Conservation (phyloP, 1,140 invertebrate species). For the Bathynomus jamesi region DNA sequence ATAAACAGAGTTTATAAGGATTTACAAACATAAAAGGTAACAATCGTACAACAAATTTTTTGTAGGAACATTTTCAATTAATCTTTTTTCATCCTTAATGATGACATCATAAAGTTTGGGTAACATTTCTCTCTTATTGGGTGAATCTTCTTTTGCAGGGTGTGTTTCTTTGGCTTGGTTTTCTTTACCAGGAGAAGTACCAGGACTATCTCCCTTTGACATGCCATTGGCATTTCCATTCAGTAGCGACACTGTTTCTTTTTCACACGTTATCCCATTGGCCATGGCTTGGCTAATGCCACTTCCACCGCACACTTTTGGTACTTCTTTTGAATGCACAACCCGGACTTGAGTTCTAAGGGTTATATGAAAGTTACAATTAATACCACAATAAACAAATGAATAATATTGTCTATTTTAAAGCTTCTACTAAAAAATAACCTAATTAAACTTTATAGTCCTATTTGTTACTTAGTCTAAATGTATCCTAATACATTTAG, state of each 20-base stretch:
- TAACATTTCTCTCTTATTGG: neutral
- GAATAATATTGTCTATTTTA: too few relatives aligned
- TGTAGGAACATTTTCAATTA: neutral
- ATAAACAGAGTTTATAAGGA: too few relatives aligned
- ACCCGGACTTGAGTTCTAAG: slow-evolving; percentile 12
- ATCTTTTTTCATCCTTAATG: neutral
- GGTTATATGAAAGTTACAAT: neutral
- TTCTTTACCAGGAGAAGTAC: neutral
- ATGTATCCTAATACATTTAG: too few relatives aligned
- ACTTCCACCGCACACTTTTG: neutral
- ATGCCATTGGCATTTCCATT: neutral
- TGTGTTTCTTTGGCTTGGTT: neutral
- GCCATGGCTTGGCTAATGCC: neutral
- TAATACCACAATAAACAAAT: too few relatives aligned
- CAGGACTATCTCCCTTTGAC: neutral
- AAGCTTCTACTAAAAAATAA: too few relatives aligned
- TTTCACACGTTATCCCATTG: neutral
- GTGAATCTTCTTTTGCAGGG: neutral
- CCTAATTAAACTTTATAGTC: too few relatives aligned
- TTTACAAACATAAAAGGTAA: too few relatives aligned
- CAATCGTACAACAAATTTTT: neutral
- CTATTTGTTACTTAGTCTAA: too few relatives aligned
- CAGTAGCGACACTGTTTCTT: neutral
- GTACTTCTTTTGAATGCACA: slow-evolving; percentile 1
- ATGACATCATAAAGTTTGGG: neutral